Conservation (phyloP, 2,113 vertebrate genomes). For the Menura novaehollandiae region DNA sequence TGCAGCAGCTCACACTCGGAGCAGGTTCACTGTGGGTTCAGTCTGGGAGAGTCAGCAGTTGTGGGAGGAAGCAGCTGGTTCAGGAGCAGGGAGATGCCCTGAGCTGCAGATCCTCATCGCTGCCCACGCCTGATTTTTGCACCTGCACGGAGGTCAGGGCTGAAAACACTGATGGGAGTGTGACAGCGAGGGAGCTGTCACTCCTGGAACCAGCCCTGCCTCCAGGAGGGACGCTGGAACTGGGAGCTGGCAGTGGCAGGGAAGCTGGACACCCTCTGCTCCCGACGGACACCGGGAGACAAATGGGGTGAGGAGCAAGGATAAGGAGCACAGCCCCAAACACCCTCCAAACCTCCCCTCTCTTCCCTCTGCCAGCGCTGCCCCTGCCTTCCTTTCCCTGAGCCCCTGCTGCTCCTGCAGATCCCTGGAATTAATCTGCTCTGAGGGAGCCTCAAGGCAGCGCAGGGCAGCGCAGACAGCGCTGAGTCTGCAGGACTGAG, state of each 20-base stretch:
- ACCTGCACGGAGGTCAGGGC: neutral
- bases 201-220: neutral
- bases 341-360: neutral
- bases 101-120: neutral
- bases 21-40: neutral
- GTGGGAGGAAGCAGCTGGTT: neutral
- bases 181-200: neutral
- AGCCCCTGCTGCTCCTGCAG: neutral
- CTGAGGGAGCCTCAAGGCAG: neutral
- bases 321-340: neutral
- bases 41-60: neutral
- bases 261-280: neutral
- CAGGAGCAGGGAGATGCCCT: neutral
- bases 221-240: fast-evolving
- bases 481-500: conserved; percentile 48
- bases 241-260: neutral
- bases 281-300: neutral
- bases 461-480: neutral
- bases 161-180: fast-evolving
- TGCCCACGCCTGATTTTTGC: fast-evolving
- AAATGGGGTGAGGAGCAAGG: fast-evolving
- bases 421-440: neutral
- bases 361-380: neutral
- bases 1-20: neutral
- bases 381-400: neutral